A percentile compares a stretch with the other conserved stretches of the same genome.
These are phyloP conservation scores for Apodemus speciosus DNA, from an alignment of 2,113 vertebrate species.

Conservation along the genomic window DNA sequence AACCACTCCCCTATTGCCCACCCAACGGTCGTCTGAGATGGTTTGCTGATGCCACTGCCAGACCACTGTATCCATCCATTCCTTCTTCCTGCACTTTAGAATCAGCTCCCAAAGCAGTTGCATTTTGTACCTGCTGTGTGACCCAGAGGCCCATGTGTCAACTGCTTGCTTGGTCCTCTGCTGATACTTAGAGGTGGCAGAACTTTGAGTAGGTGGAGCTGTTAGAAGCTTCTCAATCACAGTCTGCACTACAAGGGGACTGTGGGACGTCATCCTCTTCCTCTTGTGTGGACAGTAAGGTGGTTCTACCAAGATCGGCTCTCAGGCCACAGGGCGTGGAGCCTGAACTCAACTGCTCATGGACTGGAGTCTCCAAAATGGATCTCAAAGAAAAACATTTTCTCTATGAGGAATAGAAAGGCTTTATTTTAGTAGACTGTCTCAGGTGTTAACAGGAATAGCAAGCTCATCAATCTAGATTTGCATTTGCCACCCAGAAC, in stretches of 20 bases:
- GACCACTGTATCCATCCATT: neutral
- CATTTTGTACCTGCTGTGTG: neutral
- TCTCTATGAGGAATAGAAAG: neutral
- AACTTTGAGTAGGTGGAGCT: neutral
- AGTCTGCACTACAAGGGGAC: neutral
- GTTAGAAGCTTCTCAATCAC: neutral
- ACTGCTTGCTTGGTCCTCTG: neutral
- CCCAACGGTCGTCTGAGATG: neutral
- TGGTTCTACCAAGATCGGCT: too few relatives aligned
- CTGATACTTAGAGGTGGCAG: neutral
- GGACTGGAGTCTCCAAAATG: neutral
- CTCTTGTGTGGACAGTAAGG: neutral
- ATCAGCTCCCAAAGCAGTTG: neutral
- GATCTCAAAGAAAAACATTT: neutral
- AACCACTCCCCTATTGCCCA: neutral
- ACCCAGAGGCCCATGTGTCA: neutral
- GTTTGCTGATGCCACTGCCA: neutral
- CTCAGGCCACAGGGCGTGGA: neutral
- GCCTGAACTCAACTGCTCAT: neutral
- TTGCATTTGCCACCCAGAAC: neutral
- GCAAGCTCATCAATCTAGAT: neutral
- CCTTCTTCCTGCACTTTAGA: neutral
- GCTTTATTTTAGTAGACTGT: neutral
- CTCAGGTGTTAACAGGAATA: neutral
- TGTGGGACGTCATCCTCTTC: neutral